Evolutionary conservation across 2,113 vertebrate genomes (phyloP).

Genomic region (Elaphurus davidianus): DNA sequence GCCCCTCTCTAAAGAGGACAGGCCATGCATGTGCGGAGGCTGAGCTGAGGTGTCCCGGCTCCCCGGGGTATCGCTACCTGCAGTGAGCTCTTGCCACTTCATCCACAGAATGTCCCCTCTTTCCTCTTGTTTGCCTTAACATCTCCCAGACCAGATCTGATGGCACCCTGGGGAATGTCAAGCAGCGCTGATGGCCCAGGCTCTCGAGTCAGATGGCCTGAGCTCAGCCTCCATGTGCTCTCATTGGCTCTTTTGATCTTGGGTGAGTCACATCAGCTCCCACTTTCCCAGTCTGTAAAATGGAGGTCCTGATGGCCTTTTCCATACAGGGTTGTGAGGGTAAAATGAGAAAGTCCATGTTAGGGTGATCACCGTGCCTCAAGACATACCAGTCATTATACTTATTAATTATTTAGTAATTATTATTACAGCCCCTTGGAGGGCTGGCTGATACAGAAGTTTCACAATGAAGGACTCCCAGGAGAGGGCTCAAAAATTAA

Average conservation of each 20-base stretch:
- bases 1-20: not conserved
- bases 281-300: not conserved
- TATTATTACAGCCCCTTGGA: not conserved
- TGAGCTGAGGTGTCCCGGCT: not conserved
- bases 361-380: not conserved
- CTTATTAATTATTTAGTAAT: slow-evolving; percentile 11
- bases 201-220: not conserved
- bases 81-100: not conserved
- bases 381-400: not conserved
- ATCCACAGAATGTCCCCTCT: not conserved
- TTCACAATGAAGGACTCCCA: slow-evolving; percentile 1
- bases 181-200: too few relatives aligned
- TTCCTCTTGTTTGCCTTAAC: not conserved
- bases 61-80: not conserved
- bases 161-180: not conserved
- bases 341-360: not conserved
- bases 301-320: not conserved
- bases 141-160: not conserved
- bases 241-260: not conserved
- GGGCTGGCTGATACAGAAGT: not conserved
- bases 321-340: not conserved
- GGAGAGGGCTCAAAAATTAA: slow-evolving; percentile 20
- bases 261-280: not conserved
- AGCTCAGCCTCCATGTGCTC: not conserved
- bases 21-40: accelerated